Percentiles rank a stretch among this genome's conserved stretches.
Conservation (phyloP, 2,888 invertebrate species). For the Cetonia aurata region DNA sequence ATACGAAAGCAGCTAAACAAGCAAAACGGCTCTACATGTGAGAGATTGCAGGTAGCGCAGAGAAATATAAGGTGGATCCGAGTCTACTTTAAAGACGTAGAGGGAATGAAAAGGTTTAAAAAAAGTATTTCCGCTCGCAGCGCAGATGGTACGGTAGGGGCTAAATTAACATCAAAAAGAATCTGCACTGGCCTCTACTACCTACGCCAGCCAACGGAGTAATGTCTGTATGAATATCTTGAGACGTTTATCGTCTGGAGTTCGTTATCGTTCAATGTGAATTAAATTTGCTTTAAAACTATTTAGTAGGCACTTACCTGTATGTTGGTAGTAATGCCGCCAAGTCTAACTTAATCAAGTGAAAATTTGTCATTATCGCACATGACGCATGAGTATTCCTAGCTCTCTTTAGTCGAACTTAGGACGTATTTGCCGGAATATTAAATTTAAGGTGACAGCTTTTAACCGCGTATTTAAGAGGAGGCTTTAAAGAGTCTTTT, state of each 20-base stretch:
- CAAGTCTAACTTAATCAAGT: conserved; percentile 1
- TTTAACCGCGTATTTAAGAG: no score
- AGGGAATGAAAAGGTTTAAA: conserved; percentile 40
- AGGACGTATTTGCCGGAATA: no score
- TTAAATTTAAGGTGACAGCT: no score
- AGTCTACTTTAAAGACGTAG: conserved; percentile 34
- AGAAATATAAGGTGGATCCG: conserved; percentile 30
- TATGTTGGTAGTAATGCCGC: not conserved
- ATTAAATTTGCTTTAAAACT: conserved; percentile 19
- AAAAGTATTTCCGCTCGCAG: conserved; percentile 42
- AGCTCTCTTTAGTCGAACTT: no score
- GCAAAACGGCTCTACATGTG: conserved; percentile 12
- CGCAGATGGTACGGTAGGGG: conserved; percentile 36
- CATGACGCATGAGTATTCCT: not conserved
- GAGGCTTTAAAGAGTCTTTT: no score
- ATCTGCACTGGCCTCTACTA: conserved; percentile 16
- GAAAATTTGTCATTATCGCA: not conserved
- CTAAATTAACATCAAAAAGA: conserved; percentile 41
- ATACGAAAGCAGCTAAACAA: conserved; percentile 36
- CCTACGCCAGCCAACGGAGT: not conserved
- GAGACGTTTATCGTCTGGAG: conserved; percentile 31
- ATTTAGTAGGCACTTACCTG: not conserved
- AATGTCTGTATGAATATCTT: conserved; percentile 20
- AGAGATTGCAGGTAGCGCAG: conserved; percentile 37
- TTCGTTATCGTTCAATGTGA: conserved; percentile 13